Conservation (phyloP, 2,113 vertebrate species). For the Nanorana parkeri region DNA sequence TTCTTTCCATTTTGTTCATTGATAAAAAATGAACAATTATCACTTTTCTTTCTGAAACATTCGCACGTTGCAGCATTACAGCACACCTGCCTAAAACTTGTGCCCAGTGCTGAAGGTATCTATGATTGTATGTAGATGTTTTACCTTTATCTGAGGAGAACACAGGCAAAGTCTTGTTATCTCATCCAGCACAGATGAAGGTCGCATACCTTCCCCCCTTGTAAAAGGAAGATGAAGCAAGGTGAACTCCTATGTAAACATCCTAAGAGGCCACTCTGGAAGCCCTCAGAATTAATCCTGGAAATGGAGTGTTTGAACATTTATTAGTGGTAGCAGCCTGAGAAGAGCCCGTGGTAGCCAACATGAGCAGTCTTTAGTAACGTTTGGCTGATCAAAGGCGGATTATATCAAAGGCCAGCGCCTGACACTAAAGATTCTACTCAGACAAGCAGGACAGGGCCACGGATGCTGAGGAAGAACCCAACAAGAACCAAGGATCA, state of each 20-base stretch:
- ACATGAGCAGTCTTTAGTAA: conserved; percentile 56
- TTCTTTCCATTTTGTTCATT: no score
- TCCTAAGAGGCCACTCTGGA: conserved; percentile 5
- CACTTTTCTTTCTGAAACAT: no score
- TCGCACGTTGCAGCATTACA: no score
- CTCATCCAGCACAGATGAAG: background rate
- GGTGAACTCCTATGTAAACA: conserved; percentile 26
- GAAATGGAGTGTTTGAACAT: background rate
- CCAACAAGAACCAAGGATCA: conserved; percentile 9
- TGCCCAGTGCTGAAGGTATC: no score
- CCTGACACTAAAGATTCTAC: conserved; percentile 55
- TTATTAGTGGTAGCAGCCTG: conserved; percentile 41
- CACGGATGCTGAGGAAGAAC: background rate
- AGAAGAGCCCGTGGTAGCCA: conserved; percentile 54
- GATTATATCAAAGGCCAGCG: conserved; percentile 62
- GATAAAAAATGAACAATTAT: no score
- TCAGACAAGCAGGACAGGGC: conserved; percentile 27
- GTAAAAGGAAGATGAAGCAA: background rate
- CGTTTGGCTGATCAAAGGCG: conserved; percentile 60
- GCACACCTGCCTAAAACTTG: no score
- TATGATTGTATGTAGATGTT: no score
- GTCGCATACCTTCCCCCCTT: background rate
- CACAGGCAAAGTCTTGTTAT: no score
- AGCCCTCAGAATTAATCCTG: background rate
- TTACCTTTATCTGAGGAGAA: no score